Conservation (phyloP, 2,797 vertebrate genomes). For the Crocidura indochinensis region DNA sequence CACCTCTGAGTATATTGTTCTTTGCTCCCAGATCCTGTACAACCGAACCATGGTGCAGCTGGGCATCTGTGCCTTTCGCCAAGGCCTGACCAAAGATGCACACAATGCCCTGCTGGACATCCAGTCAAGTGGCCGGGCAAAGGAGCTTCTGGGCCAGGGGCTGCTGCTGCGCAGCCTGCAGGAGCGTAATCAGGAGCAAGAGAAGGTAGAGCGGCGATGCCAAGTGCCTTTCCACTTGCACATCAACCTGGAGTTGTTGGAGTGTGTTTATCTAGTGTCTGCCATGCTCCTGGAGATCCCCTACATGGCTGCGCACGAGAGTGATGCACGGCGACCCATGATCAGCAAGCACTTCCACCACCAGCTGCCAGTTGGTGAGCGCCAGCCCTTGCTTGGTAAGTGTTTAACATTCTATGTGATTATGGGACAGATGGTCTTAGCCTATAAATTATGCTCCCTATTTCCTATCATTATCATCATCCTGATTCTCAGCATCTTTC, state of each 20-base stretch:
- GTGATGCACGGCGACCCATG: conserved; percentile 95
- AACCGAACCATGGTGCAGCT: conserved; percentile 98
- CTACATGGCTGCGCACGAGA: conserved; percentile 97
- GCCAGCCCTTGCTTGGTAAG: conserved; percentile 94
- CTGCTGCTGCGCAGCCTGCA: conserved; percentile 97
- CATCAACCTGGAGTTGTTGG: conserved; percentile 96
- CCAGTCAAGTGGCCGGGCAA: conserved; percentile 96
- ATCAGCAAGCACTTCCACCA: conserved; percentile 99
- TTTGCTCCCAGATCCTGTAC: conserved; percentile 93
- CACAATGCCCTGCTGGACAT: conserved; percentile 97
- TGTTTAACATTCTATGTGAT: too few relatives aligned
- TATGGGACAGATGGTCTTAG: too few relatives aligned
- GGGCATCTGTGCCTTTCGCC: conserved; percentile 96
- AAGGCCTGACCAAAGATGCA: conserved; percentile 97
- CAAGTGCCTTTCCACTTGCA: conserved; percentile 98
- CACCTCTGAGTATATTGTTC: neutral
- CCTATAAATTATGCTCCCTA: too few relatives aligned
- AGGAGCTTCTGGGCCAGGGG: conserved; percentile 96
- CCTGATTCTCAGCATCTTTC: too few relatives aligned
- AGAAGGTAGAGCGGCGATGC: conserved; percentile 96
- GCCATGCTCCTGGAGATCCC: conserved; percentile 97
- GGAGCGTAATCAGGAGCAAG: conserved; percentile 97
- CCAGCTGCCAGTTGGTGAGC: conserved; percentile 96
- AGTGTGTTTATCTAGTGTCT: conserved; percentile 96
- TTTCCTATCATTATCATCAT: too few relatives aligned